Base-by-base conservation (phyloP, 2,113 vertebrate species). In the Anguilla japonica region DNA sequence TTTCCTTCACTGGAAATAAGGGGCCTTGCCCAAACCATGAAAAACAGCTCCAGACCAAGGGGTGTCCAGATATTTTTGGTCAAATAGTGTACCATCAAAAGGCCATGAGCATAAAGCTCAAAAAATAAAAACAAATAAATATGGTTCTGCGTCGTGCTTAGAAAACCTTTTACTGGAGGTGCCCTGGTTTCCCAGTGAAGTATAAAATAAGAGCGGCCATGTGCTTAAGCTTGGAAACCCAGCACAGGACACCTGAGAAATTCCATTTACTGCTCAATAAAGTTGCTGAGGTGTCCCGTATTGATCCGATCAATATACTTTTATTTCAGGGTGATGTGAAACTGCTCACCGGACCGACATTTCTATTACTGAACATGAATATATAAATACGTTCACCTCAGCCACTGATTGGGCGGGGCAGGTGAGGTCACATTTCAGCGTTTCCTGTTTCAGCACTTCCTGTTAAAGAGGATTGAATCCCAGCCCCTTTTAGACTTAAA, bases 261-360 rank as follows among this genome's bases (percentile, higher is more conserved):
- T 22, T 11, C 60, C 20, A 67, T 26, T 67, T 67, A 26, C 60
- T 67, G 60, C 22, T 6, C 2, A 34, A 34, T n/a, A n/a, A 20
- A 71, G 20, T 7, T 75, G 71, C 71, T 75, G 71, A 75, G 71
- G n/a, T 75, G 71, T 75, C 9, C n/a, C 22, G 34, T 75, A 29
- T 75, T 34, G 71, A 75, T 34, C 34, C 6, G 71, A 34, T 75
- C 71, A 34, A 75, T 75, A 34, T 14, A 75, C 71, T 75, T 75
- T 75, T 75, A 75, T 75, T 75, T 75, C 71, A 75, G 71, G 71
- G 71, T 75, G 71, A 75, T 34, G 34, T 13, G 29, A 75, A 75
- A 34, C n/a, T 75, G 26, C 26, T 75, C 71, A n/a, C 71, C 0
- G 71, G n/a, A 13, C 5, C 34, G 71, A 67, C 60, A 67, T 67